A percentile compares a stretch with the other conserved stretches of the same genome.
phyloP scores from a whole-genome alignment of 1,140 invertebrate species.

The Micrasema minimum region DNA sequence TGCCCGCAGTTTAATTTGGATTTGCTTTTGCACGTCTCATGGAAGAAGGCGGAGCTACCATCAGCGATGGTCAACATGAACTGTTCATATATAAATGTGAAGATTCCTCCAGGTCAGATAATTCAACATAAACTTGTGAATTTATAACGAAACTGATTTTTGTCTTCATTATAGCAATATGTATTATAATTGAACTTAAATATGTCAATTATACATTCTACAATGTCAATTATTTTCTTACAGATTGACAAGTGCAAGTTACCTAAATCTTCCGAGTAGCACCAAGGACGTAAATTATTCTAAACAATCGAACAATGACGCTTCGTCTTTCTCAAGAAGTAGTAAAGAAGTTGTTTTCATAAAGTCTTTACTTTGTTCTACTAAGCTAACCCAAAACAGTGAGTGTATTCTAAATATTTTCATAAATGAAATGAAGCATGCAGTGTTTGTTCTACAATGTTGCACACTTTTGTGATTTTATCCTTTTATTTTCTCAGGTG shows the following conservation, averaged over 20 bases:
- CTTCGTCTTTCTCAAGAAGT: conserved; percentile 79
- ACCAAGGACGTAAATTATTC: conserved; percentile 75
- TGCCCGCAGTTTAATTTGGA: too few species aligned
- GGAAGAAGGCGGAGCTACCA: conserved; percentile 88
- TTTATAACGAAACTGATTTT: too few species aligned
- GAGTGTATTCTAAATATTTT: conserved; percentile 54
- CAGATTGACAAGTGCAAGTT: conserved; percentile 78
- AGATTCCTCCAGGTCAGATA: conserved; percentile 72
- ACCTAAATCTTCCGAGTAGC: conserved; percentile 79
- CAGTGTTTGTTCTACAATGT: background rate
- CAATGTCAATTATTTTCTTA: conserved; percentile 16
- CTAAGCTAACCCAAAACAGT: conserved; percentile 95
- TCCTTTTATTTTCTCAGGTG: conserved; percentile 69
- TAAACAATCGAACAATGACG: conserved; percentile 72
- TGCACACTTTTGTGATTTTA: conserved; percentile 37
- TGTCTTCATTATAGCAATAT: too few species aligned
- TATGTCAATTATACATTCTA: background rate
- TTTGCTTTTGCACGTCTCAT: conserved; percentile 92
- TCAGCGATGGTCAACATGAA: conserved; percentile 87
- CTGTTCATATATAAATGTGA: conserved; percentile 94
- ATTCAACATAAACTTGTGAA: background rate
- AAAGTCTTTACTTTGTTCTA: conserved; percentile 88
- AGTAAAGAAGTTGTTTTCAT: conserved; percentile 87
- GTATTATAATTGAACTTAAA: too few species aligned
- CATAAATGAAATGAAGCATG: too few species aligned